A percentile compares a stretch with the other conserved stretches of the same genome.
phyloP scores from a whole-genome alignment of 2,113 vertebrate species.

The Zosterops hypoxanthus region DNA sequence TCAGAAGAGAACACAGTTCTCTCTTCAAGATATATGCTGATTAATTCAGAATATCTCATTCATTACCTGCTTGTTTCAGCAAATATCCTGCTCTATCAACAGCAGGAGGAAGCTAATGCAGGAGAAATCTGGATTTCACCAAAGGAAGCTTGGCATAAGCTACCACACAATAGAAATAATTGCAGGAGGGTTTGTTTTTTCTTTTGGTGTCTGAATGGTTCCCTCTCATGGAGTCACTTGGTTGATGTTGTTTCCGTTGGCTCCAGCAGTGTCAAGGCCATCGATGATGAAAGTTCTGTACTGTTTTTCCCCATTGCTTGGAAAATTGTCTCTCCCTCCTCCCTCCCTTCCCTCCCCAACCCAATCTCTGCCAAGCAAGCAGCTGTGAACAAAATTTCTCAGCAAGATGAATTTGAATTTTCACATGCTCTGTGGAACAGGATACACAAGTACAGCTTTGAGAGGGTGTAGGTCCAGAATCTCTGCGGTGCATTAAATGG shows the following conservation, averaged over 20 bases:
- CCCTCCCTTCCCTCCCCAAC: neutral
- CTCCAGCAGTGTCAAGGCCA: conserved; percentile 50
- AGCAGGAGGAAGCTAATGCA: conserved; percentile 3
- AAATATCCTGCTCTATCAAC: conserved; percentile 53
- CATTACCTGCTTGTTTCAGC: neutral
- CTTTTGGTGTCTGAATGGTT: conserved; percentile 18
- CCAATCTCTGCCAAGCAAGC: conserved; percentile 49
- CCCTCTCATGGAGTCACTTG: neutral
- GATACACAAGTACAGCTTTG: neutral
- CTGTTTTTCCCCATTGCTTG: conserved; percentile 49
- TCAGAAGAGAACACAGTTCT: neutral
- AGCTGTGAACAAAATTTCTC: conserved; percentile 55
- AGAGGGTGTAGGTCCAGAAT: neutral
- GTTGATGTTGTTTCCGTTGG: conserved; percentile 33
- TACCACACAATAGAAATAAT: neutral
- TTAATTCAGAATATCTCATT: neutral
- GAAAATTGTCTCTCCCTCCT: conserved; percentile 27
- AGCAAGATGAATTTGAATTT: conserved; percentile 3
- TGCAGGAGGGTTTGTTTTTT: neutral
- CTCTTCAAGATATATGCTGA: neutral
- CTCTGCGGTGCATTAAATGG: neutral
- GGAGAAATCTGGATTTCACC: conserved; percentile 5
- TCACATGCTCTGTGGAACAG: neutral
- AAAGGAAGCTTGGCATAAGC: conserved; percentile 31
- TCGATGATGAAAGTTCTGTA: conserved; percentile 50